These are phyloP conservation scores for Eupristina koningsbergeri DNA, from an alignment of 1,140 invertebrate species.

Conservation along the genomic window DNA sequence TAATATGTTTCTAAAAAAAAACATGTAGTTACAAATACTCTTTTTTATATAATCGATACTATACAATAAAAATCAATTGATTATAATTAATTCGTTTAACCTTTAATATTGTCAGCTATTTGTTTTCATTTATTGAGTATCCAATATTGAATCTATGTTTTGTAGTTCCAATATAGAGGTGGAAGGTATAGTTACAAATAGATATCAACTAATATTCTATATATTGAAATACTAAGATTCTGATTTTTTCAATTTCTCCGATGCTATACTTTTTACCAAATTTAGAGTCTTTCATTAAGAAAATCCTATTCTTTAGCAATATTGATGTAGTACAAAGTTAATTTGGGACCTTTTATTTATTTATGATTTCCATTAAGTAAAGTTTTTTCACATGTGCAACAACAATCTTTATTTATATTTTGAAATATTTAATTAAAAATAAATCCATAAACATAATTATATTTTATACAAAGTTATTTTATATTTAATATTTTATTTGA, in stretches of 20 bases:
- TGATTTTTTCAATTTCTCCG: too few relatives aligned
- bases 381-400: neutral
- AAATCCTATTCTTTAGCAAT: neutral
- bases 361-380: neutral
- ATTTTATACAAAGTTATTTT: neutral
- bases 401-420: neutral
- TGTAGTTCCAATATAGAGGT: neutral
- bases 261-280: neutral
- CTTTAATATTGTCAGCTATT: neutral
- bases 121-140: neutral
- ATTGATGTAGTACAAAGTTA: too few relatives aligned
- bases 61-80: neutral
- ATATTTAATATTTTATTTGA: neutral
- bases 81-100: neutral
- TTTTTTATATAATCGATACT: neutral
- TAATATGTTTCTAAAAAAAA: neutral
- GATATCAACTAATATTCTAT: neutral
- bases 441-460: neutral
- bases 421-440: neutral
- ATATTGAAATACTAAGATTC: too few relatives aligned
- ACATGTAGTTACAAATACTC: neutral
- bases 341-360: neutral
- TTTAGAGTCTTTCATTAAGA: neutral
- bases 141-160: neutral
- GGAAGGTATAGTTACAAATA: neutral